Conservation (phyloP, 2,888 invertebrate genomes). For the Exocentrus adspersus region DNA sequence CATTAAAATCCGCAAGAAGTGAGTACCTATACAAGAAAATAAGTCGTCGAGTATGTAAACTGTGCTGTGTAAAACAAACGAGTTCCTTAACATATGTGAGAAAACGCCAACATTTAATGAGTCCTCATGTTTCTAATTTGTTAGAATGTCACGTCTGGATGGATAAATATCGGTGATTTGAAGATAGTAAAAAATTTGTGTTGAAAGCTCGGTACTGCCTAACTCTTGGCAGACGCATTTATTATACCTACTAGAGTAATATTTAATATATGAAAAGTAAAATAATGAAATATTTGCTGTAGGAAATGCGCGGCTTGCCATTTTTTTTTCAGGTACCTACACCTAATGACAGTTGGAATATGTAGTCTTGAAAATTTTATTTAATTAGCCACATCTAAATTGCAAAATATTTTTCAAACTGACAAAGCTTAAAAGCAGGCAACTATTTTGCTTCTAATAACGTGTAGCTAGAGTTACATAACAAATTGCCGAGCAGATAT, state of each 20-base stretch:
- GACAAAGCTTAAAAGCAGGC: too few relatives aligned
- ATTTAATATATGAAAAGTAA: neutral
- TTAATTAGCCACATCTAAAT: too few relatives aligned
- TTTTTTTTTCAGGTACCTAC: too few relatives aligned
- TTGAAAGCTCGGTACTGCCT: constrained; percentile 13
- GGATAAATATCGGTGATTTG: constrained; percentile 6
- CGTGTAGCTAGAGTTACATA: too few relatives aligned
- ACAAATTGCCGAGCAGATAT: too few relatives aligned
- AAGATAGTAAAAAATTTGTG: constrained; percentile 10
- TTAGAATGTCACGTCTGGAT: constrained; percentile 25
- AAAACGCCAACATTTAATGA: constrained; percentile 22
- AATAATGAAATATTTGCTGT: too few relatives aligned
- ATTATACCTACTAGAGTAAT: neutral
- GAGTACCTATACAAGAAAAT: constrained; percentile 4
- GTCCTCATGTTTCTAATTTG: constrained; percentile 29
- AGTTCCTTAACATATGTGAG: constrained; percentile 19
- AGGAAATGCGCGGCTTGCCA: too few relatives aligned
- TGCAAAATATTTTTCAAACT: too few relatives aligned
- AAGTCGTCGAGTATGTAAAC: constrained; percentile 7
- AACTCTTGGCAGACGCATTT: constrained; percentile 12
- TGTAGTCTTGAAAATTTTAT: too few relatives aligned
- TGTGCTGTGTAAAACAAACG: constrained; percentile 10
- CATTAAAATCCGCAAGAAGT: too few relatives aligned
- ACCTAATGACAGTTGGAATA: too few relatives aligned
- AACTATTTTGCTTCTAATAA: too few relatives aligned